Base-by-base conservation (phyloP, 2,797 vertebrate genomes). In the Austrolebias charrua region DNA sequence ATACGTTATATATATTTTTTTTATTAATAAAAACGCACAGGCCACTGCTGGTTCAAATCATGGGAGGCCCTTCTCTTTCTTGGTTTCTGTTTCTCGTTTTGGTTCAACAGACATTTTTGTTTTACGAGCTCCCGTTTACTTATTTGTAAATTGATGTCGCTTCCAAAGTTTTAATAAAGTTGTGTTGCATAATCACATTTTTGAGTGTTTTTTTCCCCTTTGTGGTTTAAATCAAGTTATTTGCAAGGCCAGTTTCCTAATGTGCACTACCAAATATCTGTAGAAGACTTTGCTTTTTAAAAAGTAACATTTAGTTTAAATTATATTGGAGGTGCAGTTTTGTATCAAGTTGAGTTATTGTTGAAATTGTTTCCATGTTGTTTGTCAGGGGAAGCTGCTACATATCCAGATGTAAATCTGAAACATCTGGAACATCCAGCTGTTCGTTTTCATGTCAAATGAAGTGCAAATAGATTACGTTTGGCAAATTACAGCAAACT, bases 121-220 rank as follows among this genome's bases (percentile, higher is more conserved):
- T 87, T 77, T 78, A 85, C 73, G 72, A 89, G 66, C 84, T 91
- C 90, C 88, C 80, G 50, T 79, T 82, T 88, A 78, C 85, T 91
- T 84, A 89, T 93, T 87, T 93, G 84, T 92, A 90, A 92, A 89
- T 91, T 90, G 88, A 89, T 93, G 80, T 93, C 90, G 88, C 92
- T 92, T 90, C 90, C 90, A 90, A 76, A 91, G 86, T 93, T 94
- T 93, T 92, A 93, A 91, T 94, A 92, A 92, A 95, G 90, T 91
- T 92, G 92, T 93, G 92, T 92, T 93, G 90, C 89, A 83, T 92
- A 85, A 84, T 75, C 48, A 55, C 73, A 85, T 31, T 75, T 83
- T 63, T 49, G 15, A 45, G 6, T 48, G 79, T 69, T 59, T 58
- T 9, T 29, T 50, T 20, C 18, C 6, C 18, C 6, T n/a, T 8